Conservation (phyloP, 2,113 vertebrate species). For the Psilopsiagon aurifrons region DNA sequence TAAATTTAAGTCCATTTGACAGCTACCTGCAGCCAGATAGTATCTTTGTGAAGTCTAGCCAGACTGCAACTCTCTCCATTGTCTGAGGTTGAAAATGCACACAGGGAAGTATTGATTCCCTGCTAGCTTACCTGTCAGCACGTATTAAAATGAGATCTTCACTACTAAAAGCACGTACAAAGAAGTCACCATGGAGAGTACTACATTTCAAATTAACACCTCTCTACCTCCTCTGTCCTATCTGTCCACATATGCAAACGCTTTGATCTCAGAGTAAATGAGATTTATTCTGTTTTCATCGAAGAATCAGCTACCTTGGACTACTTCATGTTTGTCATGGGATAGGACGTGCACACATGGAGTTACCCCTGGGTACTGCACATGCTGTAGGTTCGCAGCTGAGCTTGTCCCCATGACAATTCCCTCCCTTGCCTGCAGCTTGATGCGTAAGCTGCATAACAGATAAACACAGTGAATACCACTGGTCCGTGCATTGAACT, state of each 20-base stretch:
- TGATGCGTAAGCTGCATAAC: background rate
- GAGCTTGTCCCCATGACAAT: background rate
- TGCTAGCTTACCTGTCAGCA: background rate
- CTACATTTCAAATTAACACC: background rate
- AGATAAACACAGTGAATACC: background rate
- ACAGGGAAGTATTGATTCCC: background rate
- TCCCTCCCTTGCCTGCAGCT: background rate
- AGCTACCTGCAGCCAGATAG: background rate
- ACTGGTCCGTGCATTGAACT: background rate
- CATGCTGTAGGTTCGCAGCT: background rate
- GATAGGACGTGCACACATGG: background rate
- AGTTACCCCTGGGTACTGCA: background rate
- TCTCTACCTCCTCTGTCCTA: background rate
- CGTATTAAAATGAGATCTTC: background rate
- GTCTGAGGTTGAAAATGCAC: background rate
- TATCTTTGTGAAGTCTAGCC: background rate
- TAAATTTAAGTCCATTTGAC: background rate
- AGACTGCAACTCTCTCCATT: background rate
- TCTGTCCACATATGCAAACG: background rate
- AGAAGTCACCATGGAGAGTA: background rate
- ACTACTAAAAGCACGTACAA: background rate
- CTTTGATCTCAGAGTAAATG: background rate
- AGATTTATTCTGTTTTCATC: background rate
- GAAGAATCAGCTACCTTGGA: background rate
- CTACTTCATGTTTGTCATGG: background rate